A percentile compares a stretch with the other conserved stretches of the same genome.
phyloP scores from a whole-genome alignment of 1,140 invertebrate species.

The Lepidotrigona ventralis region DNA sequence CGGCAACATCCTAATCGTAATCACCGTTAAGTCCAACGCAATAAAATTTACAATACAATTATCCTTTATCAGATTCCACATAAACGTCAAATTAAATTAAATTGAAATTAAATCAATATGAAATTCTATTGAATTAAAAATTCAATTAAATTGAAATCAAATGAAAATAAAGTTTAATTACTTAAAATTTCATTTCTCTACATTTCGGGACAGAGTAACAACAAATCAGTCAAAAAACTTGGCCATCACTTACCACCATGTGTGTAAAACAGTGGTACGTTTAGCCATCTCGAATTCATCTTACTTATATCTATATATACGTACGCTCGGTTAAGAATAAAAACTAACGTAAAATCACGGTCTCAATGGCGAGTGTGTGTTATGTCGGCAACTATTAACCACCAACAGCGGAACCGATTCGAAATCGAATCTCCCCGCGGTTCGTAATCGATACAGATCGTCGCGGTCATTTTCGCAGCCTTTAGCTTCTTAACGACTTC shows the following conservation, averaged over 20 bases:
- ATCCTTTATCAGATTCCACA: not conserved
- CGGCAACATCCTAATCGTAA: too few species aligned
- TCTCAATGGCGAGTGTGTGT: not conserved
- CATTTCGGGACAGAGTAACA: not conserved
- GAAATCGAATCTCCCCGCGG: not conserved
- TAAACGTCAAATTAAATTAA: too few species aligned
- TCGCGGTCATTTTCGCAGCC: not conserved
- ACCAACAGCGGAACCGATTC: not conserved
- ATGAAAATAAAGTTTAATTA: not conserved
- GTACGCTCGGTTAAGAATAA: not conserved
- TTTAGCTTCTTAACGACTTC: conserved; percentile 14
- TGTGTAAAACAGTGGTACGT: not conserved
- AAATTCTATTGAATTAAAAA: too few species aligned
- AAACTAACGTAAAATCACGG: not conserved
- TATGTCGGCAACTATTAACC: conserved; percentile 1
- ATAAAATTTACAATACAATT: not conserved
- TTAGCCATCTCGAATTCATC: not conserved
- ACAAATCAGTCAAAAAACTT: not conserved
- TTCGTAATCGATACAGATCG: conserved; percentile 16
- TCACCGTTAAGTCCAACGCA: not conserved
- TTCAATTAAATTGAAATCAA: too few species aligned
- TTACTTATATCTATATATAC: too few species aligned
- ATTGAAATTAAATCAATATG: too few species aligned
- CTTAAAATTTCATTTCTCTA: not conserved
- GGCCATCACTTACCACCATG: not conserved